A percentile compares a stretch with the other conserved stretches of the same genome.
Evolutionary conservation across 2,113 vertebrate species (phyloP).

Genomic region (Zapus hudsonius): DNA sequence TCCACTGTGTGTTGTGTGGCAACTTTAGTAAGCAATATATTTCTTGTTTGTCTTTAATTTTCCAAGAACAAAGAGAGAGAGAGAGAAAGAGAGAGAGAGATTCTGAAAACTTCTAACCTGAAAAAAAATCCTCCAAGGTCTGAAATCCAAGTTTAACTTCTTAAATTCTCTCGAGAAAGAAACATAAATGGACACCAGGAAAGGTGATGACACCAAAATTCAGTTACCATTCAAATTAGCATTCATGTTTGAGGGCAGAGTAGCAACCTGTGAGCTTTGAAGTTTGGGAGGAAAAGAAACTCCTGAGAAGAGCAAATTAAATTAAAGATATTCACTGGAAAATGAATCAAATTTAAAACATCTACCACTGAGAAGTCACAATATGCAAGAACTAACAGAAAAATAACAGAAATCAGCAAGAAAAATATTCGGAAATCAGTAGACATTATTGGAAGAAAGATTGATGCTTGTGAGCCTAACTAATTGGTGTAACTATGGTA

Average conservation of each 20-base stretch:
- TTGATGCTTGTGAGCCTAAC: conserved; percentile 18
- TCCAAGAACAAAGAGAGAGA: background rate
- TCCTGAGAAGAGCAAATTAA: conserved; percentile 8
- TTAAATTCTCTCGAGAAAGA: background rate
- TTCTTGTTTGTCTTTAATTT: background rate
- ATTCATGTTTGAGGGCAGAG: background rate
- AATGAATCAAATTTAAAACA: conserved; percentile 43
- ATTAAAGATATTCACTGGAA: conserved; percentile 30
- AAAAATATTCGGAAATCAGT: conserved; percentile 41
- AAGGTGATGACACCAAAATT: background rate
- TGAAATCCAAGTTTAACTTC: background rate
- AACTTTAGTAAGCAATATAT: background rate
- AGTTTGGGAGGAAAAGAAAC: background rate
- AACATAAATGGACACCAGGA: background rate
- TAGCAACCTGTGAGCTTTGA: background rate
- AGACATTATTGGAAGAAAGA: conserved; percentile 15
- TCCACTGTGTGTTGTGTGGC: background rate
- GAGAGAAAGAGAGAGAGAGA: background rate
- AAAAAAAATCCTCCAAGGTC: background rate
- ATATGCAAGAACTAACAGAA: conserved; percentile 10
- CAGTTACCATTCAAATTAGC: background rate
- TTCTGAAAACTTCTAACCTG: background rate
- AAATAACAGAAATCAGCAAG: background rate
- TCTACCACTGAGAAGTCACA: background rate
- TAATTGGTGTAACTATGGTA: conserved; percentile 61